These are phyloP conservation scores for Drosophila sechellia DNA, from an alignment of 1,140 invertebrate species.

Conservation along the genomic window DNA sequence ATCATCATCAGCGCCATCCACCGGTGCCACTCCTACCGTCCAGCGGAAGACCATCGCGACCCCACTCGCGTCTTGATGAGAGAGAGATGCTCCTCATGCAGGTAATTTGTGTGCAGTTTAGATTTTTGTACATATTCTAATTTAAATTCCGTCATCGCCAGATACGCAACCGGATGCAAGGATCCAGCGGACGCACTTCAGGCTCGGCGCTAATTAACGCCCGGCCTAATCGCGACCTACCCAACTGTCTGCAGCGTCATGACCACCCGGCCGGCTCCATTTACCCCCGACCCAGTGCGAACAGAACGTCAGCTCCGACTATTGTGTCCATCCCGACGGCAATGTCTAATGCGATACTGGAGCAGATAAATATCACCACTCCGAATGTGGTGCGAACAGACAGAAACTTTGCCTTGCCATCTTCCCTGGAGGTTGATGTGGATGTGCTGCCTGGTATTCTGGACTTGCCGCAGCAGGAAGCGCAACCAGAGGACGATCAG, in stretches of 20 bases:
- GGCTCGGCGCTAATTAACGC: constrained; percentile 5
- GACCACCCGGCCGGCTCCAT: constrained; percentile 23
- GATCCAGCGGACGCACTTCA: constrained; percentile 18
- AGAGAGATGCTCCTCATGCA: constrained; percentile 44
- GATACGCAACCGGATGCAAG: constrained; percentile 16
- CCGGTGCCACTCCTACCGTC: constrained; percentile 45
- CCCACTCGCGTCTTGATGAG: constrained; percentile 47
- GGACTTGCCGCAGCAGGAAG: constrained; percentile 33
- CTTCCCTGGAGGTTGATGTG: constrained; percentile 48
- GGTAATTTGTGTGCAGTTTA: constrained; percentile 1
- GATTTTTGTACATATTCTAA: neutral
- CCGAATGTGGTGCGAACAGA: neutral
- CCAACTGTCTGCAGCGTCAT: constrained; percentile 47
- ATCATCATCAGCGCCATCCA: constrained; percentile 41
- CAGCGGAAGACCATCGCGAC: constrained; percentile 40
- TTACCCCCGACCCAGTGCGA: neutral
- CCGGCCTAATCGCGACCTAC: constrained; percentile 49
- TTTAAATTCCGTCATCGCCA: neutral
- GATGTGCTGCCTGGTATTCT: constrained; percentile 32
- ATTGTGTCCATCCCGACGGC: constrained; percentile 14
- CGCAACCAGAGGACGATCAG: constrained; percentile 4
- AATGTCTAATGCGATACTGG: constrained; percentile 8
- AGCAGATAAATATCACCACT: neutral
- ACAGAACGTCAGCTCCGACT: neutral
- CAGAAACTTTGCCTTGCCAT: constrained; percentile 23